Conservation (phyloP, 2,888 invertebrate genomes). For the Nomada fucata region DNA sequence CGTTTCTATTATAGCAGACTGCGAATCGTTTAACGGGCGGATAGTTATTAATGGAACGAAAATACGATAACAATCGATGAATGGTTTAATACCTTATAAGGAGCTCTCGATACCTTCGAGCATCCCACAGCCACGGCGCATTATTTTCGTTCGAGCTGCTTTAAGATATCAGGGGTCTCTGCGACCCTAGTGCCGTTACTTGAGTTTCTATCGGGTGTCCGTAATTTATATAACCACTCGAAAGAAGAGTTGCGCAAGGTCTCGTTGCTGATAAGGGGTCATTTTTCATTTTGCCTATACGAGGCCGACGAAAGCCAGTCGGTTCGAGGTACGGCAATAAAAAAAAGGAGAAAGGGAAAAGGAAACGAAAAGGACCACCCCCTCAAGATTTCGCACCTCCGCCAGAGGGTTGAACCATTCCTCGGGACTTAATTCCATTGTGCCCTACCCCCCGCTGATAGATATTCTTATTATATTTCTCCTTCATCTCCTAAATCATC, state of each 20-base stretch:
- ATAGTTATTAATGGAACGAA: neutral
- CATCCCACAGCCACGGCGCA: constrained; percentile 9
- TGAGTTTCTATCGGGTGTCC: constrained; percentile 53
- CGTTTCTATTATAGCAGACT: neutral
- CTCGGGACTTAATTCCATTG: constrained; percentile 66
- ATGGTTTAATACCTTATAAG: constrained; percentile 30
- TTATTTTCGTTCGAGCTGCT: constrained; percentile 51
- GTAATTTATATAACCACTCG: constrained; percentile 64
- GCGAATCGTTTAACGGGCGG: too few species aligned
- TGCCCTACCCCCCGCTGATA: constrained; percentile 21
- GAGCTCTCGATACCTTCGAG: constrained; percentile 23
- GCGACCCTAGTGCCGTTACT: constrained; percentile 46
- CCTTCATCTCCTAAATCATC: constrained; percentile 59
- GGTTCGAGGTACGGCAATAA: constrained; percentile 55
- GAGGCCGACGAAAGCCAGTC: constrained; percentile 51
- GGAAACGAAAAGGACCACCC: constrained; percentile 45
- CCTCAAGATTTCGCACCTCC: constrained; percentile 62
- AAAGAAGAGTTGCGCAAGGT: constrained; percentile 61
- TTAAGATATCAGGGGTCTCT: constrained; percentile 36
- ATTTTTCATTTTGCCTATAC: constrained; percentile 65
- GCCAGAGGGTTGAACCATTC: constrained; percentile 37
- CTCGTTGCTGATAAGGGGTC: constrained; percentile 59
- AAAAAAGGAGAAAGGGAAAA: neutral
- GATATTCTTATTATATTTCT: constrained; percentile 59
- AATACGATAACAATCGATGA: constrained; percentile 34